These are phyloP conservation scores for Macrotrachela quadricornifera DNA, from an alignment of 1,140 invertebrate genomes.

Conservation along the genomic window DNA sequence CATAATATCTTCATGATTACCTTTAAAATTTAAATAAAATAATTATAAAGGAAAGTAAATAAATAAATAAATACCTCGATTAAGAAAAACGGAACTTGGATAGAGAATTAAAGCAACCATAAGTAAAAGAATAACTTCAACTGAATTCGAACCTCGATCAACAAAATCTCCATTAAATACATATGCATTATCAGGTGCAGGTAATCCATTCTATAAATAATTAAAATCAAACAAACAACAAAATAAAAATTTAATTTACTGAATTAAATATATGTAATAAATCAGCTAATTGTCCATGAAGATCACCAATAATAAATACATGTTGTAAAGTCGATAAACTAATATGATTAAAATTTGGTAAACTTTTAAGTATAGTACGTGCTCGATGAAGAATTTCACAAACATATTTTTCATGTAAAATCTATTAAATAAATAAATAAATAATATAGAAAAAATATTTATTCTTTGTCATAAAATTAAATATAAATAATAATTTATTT, in stretches of 20 bases:
- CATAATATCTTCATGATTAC: background rate
- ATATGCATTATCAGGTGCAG: background rate
- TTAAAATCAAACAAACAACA: background rate
- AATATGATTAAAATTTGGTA: constrained; percentile 59
- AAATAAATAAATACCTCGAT: background rate
- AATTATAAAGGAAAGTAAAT: no score
- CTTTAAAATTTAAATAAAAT: no score
- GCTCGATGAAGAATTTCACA: constrained; percentile 53
- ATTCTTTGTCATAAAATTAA: no score
- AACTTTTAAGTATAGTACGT: constrained; percentile 43
- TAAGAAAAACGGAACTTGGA: background rate
- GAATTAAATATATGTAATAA: background rate
- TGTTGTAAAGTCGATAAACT: constrained; percentile 61
- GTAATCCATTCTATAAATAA: background rate
- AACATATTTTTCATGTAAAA: constrained; percentile 55
- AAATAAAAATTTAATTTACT: background rate
- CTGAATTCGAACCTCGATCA: background rate
- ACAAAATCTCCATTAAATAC: background rate
- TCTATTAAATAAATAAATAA: no score
- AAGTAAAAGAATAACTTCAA: background rate
- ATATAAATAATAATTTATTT: no score
- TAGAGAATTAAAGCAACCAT: background rate
- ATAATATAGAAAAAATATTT: no score
- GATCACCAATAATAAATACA: background rate
- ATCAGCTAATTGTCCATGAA: background rate